Evolutionary conservation across 2,113 vertebrate genomes (phyloP), one percentile per base, ranked within the genome.

Genomic region (Tetrax tetrax): DNA sequence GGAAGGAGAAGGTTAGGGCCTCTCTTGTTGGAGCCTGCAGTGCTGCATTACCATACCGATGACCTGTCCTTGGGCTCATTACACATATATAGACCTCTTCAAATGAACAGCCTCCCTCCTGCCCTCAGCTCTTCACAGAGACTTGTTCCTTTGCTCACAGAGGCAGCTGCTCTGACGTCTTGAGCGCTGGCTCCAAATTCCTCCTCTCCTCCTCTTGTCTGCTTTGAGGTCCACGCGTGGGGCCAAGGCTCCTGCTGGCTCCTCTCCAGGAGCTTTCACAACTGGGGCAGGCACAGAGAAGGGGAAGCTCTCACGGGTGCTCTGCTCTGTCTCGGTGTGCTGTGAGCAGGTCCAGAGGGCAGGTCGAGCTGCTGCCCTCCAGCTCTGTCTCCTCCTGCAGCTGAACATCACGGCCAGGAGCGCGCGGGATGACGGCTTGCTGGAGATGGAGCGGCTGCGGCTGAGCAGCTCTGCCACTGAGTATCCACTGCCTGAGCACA

Each of bases 71-170:
- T 3, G 2, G 16, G 13, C 35, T 37, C 24, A 7, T 5, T 1
- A 10, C 27, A 7, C 1, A 0, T 14, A 2, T 7, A 11, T 2
- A 8, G 12, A 12, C 5, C 11, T 28, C 61, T 33, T 3, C 24
- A 23, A 25, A 68, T 3, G 7, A 31, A 7, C 4, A 1, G 45
- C 25, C 28, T 53, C 24, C 33, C 27, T 15, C 23, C 48, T 14
- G 61, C 45, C 14, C 41, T 31, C 50, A 59, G 50, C 28, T 45
- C 61, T 37, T 60, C 60, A 6, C 54, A 31, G 50, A 14, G 14
- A 2, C 37, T 43, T 33, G 20, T 9, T 38, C 51, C 71, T 47
- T 17, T 14, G 25, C 61, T 72, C 41, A 3, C 19, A 16, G 65
- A 43, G 29, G 20, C 31, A 14, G 37, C 27, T 1, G 1, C 78